Conservation (phyloP, 1,140 invertebrate genomes). For the Drosophila melanogaster region DNA sequence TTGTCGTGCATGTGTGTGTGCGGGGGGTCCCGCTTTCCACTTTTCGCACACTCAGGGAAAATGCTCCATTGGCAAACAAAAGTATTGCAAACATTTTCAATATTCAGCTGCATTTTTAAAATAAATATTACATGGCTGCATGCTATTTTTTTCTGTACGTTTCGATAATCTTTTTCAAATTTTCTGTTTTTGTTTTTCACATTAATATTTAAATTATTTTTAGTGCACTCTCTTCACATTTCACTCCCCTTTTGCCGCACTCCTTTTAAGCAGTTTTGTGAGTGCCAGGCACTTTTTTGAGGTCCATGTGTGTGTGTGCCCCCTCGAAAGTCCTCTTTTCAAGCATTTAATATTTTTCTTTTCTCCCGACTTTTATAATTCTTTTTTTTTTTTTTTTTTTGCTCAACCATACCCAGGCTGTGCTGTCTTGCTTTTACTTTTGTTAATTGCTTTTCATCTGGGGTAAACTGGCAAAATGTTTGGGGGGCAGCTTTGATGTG, state of each 20-base stretch:
- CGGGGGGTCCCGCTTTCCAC: slow-evolving; percentile 3
- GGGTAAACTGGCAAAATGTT: slow-evolving; percentile 32
- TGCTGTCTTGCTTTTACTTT: slow-evolving; percentile 41
- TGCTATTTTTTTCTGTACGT: background rate
- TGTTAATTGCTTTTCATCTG: slow-evolving; percentile 78
- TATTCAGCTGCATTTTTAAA: background rate
- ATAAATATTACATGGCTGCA: background rate
- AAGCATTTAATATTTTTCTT: slow-evolving; percentile 59
- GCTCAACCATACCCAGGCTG: slow-evolving; percentile 15
- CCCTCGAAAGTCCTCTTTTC: slow-evolving; percentile 5
- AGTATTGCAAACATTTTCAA: too few species aligned
- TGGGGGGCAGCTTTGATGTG: slow-evolving; percentile 71
- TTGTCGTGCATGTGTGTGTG: slow-evolving; percentile 71
- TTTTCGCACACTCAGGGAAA: slow-evolving; percentile 1
- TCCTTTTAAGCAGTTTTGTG: slow-evolving; percentile 27
- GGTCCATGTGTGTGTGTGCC: slow-evolving; percentile 10
- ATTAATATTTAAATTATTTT: background rate
- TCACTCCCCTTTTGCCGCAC: background rate
- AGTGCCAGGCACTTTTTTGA: slow-evolving; percentile 51
- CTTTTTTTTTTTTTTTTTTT: background rate
- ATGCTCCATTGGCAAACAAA: background rate
- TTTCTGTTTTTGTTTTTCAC: background rate
- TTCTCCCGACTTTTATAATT: slow-evolving; percentile 19
- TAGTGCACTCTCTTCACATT: background rate
- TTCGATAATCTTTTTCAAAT: background rate